Percentiles rank a stretch among this genome's conserved stretches.
Evolutionary conservation across 2,797 vertebrate species (phyloP).

Genomic region (Rhinogobio ventralis): DNA sequence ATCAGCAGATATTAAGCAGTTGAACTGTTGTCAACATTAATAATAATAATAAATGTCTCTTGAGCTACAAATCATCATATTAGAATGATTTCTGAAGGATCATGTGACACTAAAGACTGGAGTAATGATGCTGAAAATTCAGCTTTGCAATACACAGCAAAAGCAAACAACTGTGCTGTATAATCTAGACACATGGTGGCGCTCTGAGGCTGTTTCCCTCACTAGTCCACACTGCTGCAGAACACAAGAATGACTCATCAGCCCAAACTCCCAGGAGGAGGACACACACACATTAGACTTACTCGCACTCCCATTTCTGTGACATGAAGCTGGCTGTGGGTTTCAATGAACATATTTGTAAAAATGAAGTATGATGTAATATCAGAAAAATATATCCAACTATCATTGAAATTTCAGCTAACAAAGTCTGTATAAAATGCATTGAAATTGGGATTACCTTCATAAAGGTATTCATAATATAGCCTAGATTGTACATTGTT

Average conservation of each 20-base stretch:
- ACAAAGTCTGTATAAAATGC: background rate
- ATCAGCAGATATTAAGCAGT: no score
- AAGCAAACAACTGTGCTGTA: background rate
- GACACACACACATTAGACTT: slow-evolving; percentile 44
- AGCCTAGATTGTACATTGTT: background rate
- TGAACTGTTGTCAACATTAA: no score
- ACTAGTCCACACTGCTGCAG: background rate
- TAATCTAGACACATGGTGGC: slow-evolving; percentile 41
- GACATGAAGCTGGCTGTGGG: background rate
- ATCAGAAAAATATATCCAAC: background rate
- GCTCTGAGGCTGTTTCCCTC: slow-evolving; percentile 32
- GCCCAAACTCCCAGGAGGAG: slow-evolving; percentile 39
- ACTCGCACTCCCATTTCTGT: background rate
- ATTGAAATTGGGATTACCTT: background rate
- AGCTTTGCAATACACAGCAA: background rate
- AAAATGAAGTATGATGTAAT: background rate
- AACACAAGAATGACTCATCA: slow-evolving; percentile 60
- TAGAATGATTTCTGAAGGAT: background rate
- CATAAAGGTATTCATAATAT: background rate
- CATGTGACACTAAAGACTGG: no score
- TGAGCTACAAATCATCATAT: background rate
- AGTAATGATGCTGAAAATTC: background rate
- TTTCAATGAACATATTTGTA: background rate
- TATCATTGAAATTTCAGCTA: background rate
- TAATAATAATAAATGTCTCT: background rate